A percentile compares a stretch with the other conserved stretches of the same genome.
These are phyloP conservation scores for Ophthalmolycus amberensis DNA, from an alignment of 2,113 vertebrate genomes.

Conservation along the genomic window DNA sequence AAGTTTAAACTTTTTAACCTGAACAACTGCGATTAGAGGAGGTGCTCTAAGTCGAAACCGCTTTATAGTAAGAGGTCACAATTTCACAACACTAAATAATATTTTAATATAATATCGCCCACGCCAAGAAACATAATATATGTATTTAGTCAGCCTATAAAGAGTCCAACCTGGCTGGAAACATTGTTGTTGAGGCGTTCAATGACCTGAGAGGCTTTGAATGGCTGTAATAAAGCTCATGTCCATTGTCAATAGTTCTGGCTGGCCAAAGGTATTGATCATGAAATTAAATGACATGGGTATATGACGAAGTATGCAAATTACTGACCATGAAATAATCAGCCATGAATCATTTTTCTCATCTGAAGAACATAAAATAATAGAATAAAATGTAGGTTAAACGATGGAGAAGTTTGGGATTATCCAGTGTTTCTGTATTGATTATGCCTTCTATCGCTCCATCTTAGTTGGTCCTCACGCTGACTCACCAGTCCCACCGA, in stretches of 20 bases:
- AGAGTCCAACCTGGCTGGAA: not conserved
- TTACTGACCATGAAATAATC: conserved; percentile 8
- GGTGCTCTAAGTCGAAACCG: not conserved
- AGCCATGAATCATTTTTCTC: conserved; percentile 11
- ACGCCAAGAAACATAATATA: not conserved
- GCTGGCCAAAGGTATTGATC: conserved; percentile 2
- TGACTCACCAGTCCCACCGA: conserved; percentile 18
- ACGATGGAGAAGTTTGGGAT: conserved; percentile 17
- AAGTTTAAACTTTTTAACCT: not conserved
- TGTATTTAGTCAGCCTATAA: conserved; percentile 7
- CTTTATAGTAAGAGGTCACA: too few species aligned
- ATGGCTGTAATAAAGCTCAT: conserved; percentile 16
- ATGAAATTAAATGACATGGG: not conserved
- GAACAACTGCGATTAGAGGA: not conserved
- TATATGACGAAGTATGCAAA: conserved; percentile 1
- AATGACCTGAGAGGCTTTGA: conserved; percentile 22
- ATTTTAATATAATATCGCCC: too few species aligned
- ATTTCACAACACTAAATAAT: too few species aligned
- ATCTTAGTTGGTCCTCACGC: conserved; percentile 24
- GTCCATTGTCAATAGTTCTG: conserved; percentile 1
- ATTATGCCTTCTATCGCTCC: conserved; percentile 28
- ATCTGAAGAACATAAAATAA: not conserved
- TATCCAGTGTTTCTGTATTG: conserved; percentile 30
- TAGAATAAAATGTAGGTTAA: not conserved
- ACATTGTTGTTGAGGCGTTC: conserved; percentile 2